Evolutionary conservation across 2,113 vertebrate genomes (phyloP).

Genomic region (Nesogale talazaci): DNA sequence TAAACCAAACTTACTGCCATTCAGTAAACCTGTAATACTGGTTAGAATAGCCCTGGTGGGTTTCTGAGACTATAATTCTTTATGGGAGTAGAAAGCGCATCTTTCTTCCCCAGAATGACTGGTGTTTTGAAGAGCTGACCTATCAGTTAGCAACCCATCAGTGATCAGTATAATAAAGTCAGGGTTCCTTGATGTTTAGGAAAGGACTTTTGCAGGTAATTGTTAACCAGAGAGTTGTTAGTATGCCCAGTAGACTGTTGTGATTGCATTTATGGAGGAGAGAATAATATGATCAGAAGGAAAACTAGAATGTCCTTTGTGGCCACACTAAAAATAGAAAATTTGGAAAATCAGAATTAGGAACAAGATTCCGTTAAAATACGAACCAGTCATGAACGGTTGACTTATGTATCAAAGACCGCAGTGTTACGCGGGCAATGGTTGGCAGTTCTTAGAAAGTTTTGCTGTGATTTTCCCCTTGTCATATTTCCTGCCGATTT

Average conservation of each 20-base stretch:
- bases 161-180: no score
- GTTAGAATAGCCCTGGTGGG: no score
- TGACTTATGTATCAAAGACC: neutral
- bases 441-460: neutral
- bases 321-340: neutral
- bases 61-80: no score
- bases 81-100: no score
- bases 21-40: no score
- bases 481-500: neutral
- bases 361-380: neutral
- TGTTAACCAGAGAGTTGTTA: neutral
- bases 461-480: neutral
- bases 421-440: neutral
- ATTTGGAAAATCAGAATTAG: neutral
- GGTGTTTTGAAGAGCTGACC: no score
- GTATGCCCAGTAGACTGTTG: neutral
- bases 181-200: no score
- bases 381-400: neutral
- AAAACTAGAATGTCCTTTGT: neutral
- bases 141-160: no score
- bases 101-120: no score
- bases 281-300: neutral
- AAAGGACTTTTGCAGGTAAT: neutral
- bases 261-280: neutral
- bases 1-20: no score